Percentiles rank a stretch among this genome's conserved stretches.
Conservation (phyloP, 2,888 invertebrate genomes). For the Agrotis ipsilon region DNA sequence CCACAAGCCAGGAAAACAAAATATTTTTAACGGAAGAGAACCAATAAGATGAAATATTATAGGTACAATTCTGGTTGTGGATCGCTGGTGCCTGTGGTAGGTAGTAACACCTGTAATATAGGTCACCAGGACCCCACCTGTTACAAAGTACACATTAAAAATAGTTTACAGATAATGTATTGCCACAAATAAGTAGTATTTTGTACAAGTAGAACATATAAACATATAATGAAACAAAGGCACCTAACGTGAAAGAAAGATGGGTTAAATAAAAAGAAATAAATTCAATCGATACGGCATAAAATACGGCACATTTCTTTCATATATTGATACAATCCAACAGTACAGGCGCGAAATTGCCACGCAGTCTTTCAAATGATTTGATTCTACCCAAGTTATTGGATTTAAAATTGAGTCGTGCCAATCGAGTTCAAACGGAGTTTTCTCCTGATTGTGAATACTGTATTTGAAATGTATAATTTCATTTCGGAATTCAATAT, state of each 20-base stretch:
- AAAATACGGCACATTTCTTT: neutral
- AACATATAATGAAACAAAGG: neutral
- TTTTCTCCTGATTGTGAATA: conserved; percentile 37
- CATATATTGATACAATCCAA: conserved; percentile 7
- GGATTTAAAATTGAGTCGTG: conserved; percentile 43
- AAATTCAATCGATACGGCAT: neutral
- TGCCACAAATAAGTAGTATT: too few species aligned
- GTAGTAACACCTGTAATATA: too few species aligned
- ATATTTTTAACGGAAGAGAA: too few species aligned
- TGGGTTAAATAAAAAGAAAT: neutral
- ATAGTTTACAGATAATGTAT: too few species aligned
- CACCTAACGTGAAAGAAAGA: neutral
- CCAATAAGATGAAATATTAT: too few species aligned
- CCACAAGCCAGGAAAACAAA: too few species aligned
- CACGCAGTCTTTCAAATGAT: conserved; percentile 27
- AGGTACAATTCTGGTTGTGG: too few species aligned
- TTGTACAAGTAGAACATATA: too few species aligned
- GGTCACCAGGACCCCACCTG: too few species aligned
- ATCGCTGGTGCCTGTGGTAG: too few species aligned
- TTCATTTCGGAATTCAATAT: conserved; percentile 18
- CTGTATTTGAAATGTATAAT: conserved; percentile 33
- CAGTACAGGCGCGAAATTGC: conserved; percentile 27
- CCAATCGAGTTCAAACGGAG: conserved; percentile 23
- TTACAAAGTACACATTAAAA: too few species aligned
- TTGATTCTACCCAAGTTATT: conserved; percentile 33